These are phyloP conservation scores for Liasis olivaceus DNA, from an alignment of 2,797 vertebrate species.

Conservation along the genomic window DNA sequence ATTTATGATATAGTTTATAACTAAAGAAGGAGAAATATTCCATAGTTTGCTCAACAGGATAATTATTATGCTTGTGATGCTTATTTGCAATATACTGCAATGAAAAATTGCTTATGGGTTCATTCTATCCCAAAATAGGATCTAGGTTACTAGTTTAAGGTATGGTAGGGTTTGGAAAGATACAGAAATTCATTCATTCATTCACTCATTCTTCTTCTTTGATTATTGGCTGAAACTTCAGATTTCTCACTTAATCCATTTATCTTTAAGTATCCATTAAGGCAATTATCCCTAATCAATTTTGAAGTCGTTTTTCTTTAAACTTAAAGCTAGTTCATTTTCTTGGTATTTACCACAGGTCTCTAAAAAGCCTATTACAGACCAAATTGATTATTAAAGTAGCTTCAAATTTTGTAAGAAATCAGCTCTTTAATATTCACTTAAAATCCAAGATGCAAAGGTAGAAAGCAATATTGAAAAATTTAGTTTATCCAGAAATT, in stretches of 20 bases:
- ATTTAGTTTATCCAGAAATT: background rate
- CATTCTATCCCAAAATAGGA: background rate
- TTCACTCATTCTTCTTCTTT: rapidly evolving
- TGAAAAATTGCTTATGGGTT: background rate
- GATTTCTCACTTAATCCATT: constrained; percentile 26
- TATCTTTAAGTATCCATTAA: constrained; percentile 20
- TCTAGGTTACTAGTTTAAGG: background rate
- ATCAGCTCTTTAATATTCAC: constrained; percentile 1
- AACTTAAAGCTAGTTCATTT: constrained; percentile 36
- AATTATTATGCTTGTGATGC: background rate
- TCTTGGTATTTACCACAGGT: background rate
- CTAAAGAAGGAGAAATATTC: background rate
- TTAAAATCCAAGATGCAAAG: constrained; percentile 6
- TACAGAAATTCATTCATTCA: background rate
- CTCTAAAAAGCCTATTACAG: constrained; percentile 4
- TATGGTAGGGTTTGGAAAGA: background rate
- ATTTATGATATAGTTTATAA: background rate
- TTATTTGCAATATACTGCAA: background rate
- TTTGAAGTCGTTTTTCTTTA: background rate
- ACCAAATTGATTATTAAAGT: constrained; percentile 21
- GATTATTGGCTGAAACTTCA: background rate
- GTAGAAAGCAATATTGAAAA: background rate
- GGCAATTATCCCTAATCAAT: constrained; percentile 20
- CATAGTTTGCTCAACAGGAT: background rate
- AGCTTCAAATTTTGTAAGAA: background rate